Evolutionary conservation across 2,888 invertebrate genomes (phyloP).

Genomic region (Scrobipalpa costella): DNA sequence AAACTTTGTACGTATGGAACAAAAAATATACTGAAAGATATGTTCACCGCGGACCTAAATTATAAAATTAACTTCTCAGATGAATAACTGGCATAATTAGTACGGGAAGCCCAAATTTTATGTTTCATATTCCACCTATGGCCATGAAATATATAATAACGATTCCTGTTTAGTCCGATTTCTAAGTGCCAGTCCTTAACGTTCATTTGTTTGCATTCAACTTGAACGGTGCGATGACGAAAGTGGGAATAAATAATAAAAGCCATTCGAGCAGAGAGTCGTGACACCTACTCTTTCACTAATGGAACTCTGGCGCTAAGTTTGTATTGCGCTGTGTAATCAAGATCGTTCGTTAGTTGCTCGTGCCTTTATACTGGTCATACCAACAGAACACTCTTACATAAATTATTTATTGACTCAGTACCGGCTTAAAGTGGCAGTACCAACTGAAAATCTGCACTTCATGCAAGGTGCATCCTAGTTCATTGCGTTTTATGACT

Average conservation of each 20-base stretch:
- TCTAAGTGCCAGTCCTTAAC: neutral
- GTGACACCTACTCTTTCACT: slow-evolving; percentile 76
- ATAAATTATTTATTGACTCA: slow-evolving; percentile 29
- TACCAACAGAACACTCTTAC: slow-evolving; percentile 39
- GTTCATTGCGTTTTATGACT: too few relatives aligned
- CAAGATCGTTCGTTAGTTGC: slow-evolving; percentile 71
- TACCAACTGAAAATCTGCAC: neutral
- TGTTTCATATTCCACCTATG: too few relatives aligned
- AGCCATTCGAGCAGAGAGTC: slow-evolving; percentile 63
- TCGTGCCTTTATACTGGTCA: slow-evolving; percentile 63
- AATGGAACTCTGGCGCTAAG: slow-evolving; percentile 70
- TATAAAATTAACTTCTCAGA: too few relatives aligned
- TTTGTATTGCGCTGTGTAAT: slow-evolving; percentile 67
- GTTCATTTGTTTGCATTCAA: slow-evolving; percentile 62
- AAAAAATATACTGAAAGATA: too few relatives aligned
- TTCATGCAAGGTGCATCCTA: too few relatives aligned
- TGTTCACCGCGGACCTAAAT: too few relatives aligned
- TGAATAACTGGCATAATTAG: too few relatives aligned
- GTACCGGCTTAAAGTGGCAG: neutral
- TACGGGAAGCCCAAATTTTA: too few relatives aligned
- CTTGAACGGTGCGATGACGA: slow-evolving; percentile 52
- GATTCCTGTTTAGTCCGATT: too few relatives aligned
- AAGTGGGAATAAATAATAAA: slow-evolving; percentile 75
- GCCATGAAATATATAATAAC: too few relatives aligned
- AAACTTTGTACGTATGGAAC: too few relatives aligned